A percentile compares a stretch with the other conserved stretches of the same genome.
phyloP scores from a whole-genome alignment of 92 coral and sea anemone species.

The Zoanthus sansibaricus region DNA sequence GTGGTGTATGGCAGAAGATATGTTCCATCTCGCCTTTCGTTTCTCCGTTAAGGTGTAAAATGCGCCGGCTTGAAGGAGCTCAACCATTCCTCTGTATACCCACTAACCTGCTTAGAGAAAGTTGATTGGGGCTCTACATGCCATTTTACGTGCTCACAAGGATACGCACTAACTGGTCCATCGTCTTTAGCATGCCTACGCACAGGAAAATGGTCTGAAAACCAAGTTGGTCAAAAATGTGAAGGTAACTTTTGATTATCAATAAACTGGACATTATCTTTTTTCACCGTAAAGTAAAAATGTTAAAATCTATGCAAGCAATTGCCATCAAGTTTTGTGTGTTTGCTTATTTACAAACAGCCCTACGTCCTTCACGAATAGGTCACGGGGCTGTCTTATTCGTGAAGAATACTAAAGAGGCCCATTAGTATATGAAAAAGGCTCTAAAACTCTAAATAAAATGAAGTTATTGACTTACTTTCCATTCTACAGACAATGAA shows the following conservation, averaged over 20 bases:
- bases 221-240: background rate
- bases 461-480: background rate
- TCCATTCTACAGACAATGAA: background rate
- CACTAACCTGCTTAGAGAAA: background rate
- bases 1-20: too few relatives aligned
- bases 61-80: background rate
- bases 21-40: too few relatives aligned
- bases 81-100: background rate
- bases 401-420: too few relatives aligned
- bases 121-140: background rate
- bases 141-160: background rate
- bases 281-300: too few relatives aligned
- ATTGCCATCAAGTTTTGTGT: too few relatives aligned
- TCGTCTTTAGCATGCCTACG: background rate
- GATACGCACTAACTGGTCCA: constrained; percentile 7
- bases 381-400: too few relatives aligned
- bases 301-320: too few relatives aligned
- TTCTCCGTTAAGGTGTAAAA: background rate
- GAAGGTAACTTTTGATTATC: background rate
- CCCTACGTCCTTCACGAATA: too few relatives aligned
- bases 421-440: too few relatives aligned
- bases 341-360: too few relatives aligned
- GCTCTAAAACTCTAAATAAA: background rate
- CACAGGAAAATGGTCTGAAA: constrained; percentile 15
- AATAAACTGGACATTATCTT: too few relatives aligned